Base-by-base conservation (phyloP, 2,888 invertebrate genomes). In the Salticus scenicus region DNA sequence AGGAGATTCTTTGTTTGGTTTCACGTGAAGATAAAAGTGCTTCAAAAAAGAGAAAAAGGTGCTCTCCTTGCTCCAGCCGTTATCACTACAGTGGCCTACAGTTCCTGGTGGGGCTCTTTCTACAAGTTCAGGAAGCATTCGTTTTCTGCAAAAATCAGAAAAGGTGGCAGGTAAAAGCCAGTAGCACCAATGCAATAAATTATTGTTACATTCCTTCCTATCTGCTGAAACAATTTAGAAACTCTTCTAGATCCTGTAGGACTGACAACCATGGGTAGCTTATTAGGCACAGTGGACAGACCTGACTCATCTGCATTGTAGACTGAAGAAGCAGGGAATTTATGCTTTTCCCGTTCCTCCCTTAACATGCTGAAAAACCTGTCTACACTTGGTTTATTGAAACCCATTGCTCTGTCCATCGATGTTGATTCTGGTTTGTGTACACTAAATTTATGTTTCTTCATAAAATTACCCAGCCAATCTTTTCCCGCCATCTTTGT, bases 241-340 rank as follows among this genome's bases (percentile, higher is more conserved):
- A 63, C 20, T 27, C 20, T 63, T 63, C 27, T 63, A 63, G 63
- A 24, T 63, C 63, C 63, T 63, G 63, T 63, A 63, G 63, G 63
- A 24, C 4, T 24, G 20, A 63, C 27, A 24, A 63, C 63, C 27
- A 12, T 63, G 28, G 63, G 63, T 20, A 63, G 63, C 63, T 63
- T 63, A 63, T 20, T 63, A 27, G 63, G 63, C 63, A 63, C 63
- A 24, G 63, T 63, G 63, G 63, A 63, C 27, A 28, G 27, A 27
- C 63, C 63, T 24, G 63, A 24, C 27, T 63, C 63, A 63, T 27
- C 27, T 63, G 63, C 63, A 63, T 63, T 63, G 63, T 63, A 63
- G 51, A 51, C 17, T 51, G 5, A 51, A 51, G 51, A 51, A 51
- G 20, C 17, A 51, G 57, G 57, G 24, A 28, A 28, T 28, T 64